Evolutionary conservation across 1,140 invertebrate genomes (phyloP), one percentile per base, ranked within the genome.

Genomic region (Tetramorium simillimum): DNA sequence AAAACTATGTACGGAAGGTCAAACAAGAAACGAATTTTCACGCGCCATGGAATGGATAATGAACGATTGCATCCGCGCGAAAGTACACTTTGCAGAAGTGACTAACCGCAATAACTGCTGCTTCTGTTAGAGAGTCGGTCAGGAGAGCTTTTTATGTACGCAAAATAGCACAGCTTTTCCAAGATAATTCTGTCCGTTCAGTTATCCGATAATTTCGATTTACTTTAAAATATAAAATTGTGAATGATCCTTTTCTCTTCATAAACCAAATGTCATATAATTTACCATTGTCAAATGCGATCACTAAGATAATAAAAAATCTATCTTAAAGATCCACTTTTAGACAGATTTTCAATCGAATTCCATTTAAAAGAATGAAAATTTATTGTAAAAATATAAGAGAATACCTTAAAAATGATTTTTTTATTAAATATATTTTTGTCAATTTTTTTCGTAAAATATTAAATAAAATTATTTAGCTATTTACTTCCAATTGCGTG

Each of bases 21-120:
- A 87, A 58, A 85, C 40, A 65, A 85, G 49, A 84, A 85, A 70
- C 43, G 14, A 87, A 63, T 75, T 49, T 69, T 82, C 28, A 82
- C 18, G 37, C 33, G 56, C 53, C 49, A 70, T 51, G 33, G 56
- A 56, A 84, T 63, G 53, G 40, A 73, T 87, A 84, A 87, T 73
- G 72, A 51, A 56, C 18, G 18, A 53, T 73, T 87, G 46, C 49
- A 73, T 84, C 86, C 49, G 49, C 80, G 69, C 86, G 78, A 72
- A 87, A 87, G 86, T 87, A 40, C 46, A 84, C 69, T 78, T 56
- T 75, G 69, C 49, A 87, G 53, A 84, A 73, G 53, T 43, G 33
- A 56, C 67, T 69, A 73, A 84, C 80, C 63, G 53, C 69, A 84
- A 40, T 63, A 46, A 33, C 51, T 58, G 28, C 18, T 10, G 37